Conservation (phyloP, 2,113 vertebrate species). For the Oreochromis aureus region DNA sequence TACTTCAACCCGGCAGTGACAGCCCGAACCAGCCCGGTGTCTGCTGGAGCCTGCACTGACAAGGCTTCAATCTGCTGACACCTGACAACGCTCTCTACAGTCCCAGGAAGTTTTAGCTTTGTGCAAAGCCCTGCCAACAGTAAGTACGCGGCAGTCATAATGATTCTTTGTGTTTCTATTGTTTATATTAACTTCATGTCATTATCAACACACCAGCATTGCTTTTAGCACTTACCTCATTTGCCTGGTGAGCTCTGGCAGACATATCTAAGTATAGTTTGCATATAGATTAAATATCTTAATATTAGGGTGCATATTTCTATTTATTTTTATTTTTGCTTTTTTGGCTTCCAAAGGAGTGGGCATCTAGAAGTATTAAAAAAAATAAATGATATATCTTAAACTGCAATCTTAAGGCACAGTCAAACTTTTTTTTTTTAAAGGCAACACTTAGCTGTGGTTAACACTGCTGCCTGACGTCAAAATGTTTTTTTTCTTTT, state of each 20-base stretch:
- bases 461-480: neutral
- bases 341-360: neutral
- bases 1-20: neutral
- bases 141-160: constrained; percentile 1
- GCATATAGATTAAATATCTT: neutral
- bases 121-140: neutral
- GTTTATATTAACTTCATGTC: neutral
- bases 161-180: neutral
- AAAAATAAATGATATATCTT: neutral
- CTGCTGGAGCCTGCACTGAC: neutral
- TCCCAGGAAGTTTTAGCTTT: neutral
- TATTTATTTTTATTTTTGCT: neutral
- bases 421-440: neutral
- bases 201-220: neutral
- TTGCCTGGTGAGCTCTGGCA: neutral
- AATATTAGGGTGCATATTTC: neutral
- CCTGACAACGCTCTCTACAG: neutral
- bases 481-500: neutral
- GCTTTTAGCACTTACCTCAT: neutral
- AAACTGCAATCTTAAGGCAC: neutral
- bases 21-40: neutral
- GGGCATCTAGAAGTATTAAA: neutral
- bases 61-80: neutral
- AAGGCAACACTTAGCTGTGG: neutral
- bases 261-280: neutral